These are phyloP conservation scores for Xestobium rufovillosum DNA, from an alignment of 2,888 invertebrate species.

Conservation along the genomic window DNA sequence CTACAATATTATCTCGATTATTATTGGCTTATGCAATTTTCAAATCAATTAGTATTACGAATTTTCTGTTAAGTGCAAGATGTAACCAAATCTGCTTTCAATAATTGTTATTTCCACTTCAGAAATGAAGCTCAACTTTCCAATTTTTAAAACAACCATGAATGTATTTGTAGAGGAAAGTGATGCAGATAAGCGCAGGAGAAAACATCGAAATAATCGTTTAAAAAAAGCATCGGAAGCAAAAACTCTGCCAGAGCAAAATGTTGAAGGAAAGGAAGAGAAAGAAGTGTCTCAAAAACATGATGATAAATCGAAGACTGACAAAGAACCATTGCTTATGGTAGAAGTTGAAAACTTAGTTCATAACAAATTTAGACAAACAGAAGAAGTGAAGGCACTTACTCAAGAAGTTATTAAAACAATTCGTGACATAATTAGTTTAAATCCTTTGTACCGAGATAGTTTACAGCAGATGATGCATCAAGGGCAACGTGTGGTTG, in stretches of 20 bases:
- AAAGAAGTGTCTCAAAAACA: too few relatives aligned
- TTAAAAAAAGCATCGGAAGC: constrained; percentile 31
- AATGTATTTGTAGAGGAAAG: constrained; percentile 73
- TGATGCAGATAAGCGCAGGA: constrained; percentile 51
- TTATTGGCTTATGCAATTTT: neutral
- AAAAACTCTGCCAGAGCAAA: constrained; percentile 22
- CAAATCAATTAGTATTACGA: constrained; percentile 5
- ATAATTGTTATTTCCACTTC: constrained; percentile 36
- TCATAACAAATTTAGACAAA: constrained; percentile 81
- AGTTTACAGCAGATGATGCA: constrained; percentile 97
- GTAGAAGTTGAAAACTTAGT: constrained; percentile 89
- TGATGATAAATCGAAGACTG: constrained; percentile 14
- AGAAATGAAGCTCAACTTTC: constrained; percentile 76
- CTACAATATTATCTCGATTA: neutral
- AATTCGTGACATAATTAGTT: constrained; percentile 91
- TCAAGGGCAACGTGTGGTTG: constrained; percentile 92
- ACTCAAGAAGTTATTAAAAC: constrained; percentile 97
- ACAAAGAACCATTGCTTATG: constrained; percentile 63
- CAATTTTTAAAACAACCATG: constrained; percentile 74
- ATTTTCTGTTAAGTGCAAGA: constrained; percentile 8
- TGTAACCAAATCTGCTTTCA: too few relatives aligned
- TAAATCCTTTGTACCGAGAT: constrained; percentile 96
- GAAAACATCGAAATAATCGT: constrained; percentile 42
- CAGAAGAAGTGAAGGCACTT: constrained; percentile 92
- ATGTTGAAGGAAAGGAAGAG: constrained; percentile 36